Evolutionary conservation across 2,797 vertebrate species (phyloP).

Genomic region (Perodicticus potto): DNA sequence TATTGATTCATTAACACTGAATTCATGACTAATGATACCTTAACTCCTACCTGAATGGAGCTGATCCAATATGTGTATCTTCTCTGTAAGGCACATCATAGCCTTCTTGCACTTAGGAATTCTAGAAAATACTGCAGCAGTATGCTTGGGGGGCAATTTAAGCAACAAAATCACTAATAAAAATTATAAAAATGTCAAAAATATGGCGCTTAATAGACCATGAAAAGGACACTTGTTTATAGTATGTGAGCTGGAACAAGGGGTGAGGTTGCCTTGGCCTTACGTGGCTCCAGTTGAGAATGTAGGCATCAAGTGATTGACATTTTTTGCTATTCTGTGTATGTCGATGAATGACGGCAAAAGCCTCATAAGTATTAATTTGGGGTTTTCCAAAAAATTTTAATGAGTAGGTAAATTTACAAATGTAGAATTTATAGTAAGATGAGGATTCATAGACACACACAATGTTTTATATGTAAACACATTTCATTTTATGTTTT

Average conservation of each 20-base stretch:
- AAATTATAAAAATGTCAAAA: neutral
- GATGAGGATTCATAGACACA: neutral
- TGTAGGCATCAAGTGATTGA: neutral
- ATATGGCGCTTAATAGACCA: neutral
- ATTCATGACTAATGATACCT: neutral
- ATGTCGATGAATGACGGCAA: neutral
- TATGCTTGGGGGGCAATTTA: neutral
- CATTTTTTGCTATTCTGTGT: neutral
- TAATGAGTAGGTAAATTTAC: neutral
- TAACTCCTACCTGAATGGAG: neutral
- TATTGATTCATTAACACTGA: neutral
- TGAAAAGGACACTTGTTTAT: too few relatives aligned
- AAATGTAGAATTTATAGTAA: neutral
- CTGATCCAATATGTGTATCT: neutral
- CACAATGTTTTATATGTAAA: neutral
- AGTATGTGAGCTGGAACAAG: neutral
- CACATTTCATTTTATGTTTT: neutral
- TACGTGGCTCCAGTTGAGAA: neutral
- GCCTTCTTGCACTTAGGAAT: neutral
- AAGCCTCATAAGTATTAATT: neutral
- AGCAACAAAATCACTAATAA: neutral
- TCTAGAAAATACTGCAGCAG: neutral
- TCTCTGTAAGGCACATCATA: neutral
- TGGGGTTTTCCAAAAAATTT: neutral
- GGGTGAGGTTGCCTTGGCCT: neutral